phyloP scores from a whole-genome alignment of 2,797 vertebrate species.

The Neosilurus mollespiculum region DNA sequence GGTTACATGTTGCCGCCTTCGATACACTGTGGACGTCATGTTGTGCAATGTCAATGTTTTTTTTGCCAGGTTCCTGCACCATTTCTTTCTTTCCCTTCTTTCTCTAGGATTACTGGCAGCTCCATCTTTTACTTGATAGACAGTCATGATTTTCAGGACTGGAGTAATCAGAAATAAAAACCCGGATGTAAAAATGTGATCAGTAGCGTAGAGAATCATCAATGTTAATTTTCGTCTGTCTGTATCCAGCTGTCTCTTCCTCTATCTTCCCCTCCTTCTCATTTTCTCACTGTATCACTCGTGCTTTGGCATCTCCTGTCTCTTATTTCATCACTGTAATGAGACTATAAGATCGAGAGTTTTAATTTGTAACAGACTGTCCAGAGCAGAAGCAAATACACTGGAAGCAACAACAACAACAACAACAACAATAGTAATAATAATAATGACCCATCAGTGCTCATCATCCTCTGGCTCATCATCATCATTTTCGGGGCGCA shows the following conservation, averaged over 20 bases:
- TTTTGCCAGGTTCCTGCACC: conserved; percentile 1
- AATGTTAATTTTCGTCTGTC: not conserved
- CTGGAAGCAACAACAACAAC: not conserved
- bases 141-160: not conserved
- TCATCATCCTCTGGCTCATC: not conserved
- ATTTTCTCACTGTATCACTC: not conserved
- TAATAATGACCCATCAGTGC: not conserved
- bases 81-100: not conserved
- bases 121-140: not conserved
- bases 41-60: not conserved
- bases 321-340: not conserved
- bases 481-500: not conserved
- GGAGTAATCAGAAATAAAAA: not conserved
- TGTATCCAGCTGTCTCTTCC: not conserved
- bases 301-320: not conserved
- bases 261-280: not conserved
- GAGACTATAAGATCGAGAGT: not conserved
- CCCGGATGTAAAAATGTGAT: not conserved
- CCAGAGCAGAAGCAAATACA: not conserved
- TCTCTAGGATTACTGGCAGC: conserved; percentile 2
- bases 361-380: not conserved
- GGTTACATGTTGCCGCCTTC: too few relatives aligned
- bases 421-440: not conserved
- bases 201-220: not conserved
- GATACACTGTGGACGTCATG: not conserved